phyloP scores from a whole-genome alignment of 2,888 invertebrate genomes.

The Acanthoscelides obtectus region DNA sequence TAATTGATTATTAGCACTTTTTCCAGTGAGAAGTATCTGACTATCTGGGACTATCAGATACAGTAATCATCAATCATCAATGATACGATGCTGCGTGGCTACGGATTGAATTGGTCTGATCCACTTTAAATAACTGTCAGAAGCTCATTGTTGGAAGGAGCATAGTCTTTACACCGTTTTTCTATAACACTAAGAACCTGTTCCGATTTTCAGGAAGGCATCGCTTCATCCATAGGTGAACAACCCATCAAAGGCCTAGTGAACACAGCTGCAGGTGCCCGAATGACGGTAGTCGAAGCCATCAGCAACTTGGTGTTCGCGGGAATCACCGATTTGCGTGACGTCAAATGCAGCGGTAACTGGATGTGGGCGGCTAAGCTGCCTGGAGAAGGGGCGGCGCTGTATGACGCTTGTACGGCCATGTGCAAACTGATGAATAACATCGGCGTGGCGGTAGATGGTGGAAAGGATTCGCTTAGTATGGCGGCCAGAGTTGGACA shows the following conservation, averaged over 20 bases:
- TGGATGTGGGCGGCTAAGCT: slow-evolving; percentile 99
- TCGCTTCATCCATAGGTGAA: slow-evolving; percentile 94
- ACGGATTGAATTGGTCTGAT: too few species aligned
- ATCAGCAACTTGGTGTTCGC: slow-evolving; percentile 85
- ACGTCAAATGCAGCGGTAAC: slow-evolving; percentile 98
- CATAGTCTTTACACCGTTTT: too few species aligned
- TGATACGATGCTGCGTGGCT: too few species aligned
- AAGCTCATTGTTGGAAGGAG: too few species aligned
- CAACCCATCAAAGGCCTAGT: slow-evolving; percentile 93
- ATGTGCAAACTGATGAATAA: slow-evolving; percentile 80
- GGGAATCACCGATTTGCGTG: slow-evolving; percentile 62
- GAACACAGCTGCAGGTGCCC: slow-evolving; percentile 78
- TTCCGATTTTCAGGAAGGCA: slow-evolving; percentile 56
- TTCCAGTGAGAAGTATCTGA: too few species aligned
- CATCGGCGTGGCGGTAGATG: slow-evolving; percentile 86
- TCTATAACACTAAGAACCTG: too few species aligned
- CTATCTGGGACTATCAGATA: too few species aligned
- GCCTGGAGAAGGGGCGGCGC: slow-evolving; percentile 83
- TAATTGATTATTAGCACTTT: too few species aligned
- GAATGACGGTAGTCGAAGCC: slow-evolving; percentile 93
- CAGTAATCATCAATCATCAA: too few species aligned
- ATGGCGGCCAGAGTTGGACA: slow-evolving; percentile 84
- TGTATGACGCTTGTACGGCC: slow-evolving; percentile 82
- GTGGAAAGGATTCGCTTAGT: slow-evolving; percentile 95
- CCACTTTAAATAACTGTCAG: too few species aligned